Evolutionary conservation across 2,113 vertebrate species (phyloP).

Genomic region (Pollimyrus isidori): DNA sequence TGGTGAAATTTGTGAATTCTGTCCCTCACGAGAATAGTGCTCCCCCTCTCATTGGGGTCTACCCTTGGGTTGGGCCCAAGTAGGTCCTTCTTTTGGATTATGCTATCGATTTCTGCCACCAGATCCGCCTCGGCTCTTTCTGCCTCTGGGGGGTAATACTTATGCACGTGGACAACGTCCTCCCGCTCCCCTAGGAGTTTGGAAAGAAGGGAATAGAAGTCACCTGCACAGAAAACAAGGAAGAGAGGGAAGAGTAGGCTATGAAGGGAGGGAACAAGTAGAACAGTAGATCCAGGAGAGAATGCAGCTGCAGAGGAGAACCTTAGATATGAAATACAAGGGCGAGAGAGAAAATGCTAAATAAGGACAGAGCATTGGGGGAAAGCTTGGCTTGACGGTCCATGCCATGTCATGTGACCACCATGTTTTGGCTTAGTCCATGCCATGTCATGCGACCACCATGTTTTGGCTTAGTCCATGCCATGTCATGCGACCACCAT

Average conservation of each 20-base stretch:
- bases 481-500: neutral
- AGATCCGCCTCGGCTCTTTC: constrained; percentile 71
- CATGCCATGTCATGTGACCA: neutral
- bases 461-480: neutral
- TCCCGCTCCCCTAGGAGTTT: constrained; percentile 85
- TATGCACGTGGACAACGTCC: constrained; percentile 73
- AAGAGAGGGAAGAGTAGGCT: constrained; percentile 36
- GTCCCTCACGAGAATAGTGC: constrained; percentile 77
- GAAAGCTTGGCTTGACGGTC: neutral
- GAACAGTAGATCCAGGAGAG: neutral
- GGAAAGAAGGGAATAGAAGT: constrained; percentile 92
- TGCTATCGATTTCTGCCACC: constrained; percentile 80
- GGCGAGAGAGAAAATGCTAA: neutral
- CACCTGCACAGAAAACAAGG: constrained; percentile 73
- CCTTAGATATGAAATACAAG: neutral
- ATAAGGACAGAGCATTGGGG: neutral
- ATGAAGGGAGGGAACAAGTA: constrained; percentile 12
- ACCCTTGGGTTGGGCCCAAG: constrained; percentile 56
- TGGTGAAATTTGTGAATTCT: constrained; percentile 91
- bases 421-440: neutral
- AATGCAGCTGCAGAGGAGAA: constrained; percentile 16
- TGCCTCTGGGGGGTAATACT: constrained; percentile 72
- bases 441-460: neutral
- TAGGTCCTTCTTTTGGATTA: constrained; percentile 83
- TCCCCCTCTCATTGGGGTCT: constrained; percentile 58